These are phyloP conservation scores for Drosophila ironensis DNA, from an alignment of 1,140 invertebrate genomes.

Conservation along the genomic window DNA sequence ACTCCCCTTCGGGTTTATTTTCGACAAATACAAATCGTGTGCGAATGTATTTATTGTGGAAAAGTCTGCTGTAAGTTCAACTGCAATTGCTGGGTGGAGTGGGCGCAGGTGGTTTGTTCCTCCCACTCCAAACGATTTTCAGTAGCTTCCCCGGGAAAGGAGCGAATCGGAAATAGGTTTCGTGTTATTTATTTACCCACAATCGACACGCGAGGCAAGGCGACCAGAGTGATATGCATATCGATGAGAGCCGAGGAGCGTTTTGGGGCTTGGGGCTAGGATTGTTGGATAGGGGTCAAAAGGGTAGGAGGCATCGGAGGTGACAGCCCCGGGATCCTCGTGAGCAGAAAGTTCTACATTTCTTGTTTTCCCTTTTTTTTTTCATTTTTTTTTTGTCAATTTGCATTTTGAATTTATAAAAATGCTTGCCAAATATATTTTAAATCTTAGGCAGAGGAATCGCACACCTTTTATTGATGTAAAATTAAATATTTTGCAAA, in stretches of 20 bases:
- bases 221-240: constrained; percentile 73
- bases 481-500: too few relatives aligned
- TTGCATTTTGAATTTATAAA: too few relatives aligned
- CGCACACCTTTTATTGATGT: too few relatives aligned
- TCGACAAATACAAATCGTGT: constrained; percentile 69
- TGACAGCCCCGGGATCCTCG: constrained; percentile 13
- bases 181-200: constrained; percentile 80
- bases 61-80: constrained; percentile 41
- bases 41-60: constrained; percentile 50
- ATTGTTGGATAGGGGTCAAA: constrained; percentile 3
- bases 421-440: too few relatives aligned
- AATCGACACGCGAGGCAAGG: constrained; percentile 72
- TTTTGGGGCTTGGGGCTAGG: not conserved
- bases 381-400: too few relatives aligned
- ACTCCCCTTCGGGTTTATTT: constrained; percentile 8
- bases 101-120: not conserved
- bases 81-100: constrained; percentile 45
- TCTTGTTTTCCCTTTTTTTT: too few relatives aligned
- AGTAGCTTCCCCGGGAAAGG: constrained; percentile 3
- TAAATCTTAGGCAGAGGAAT: too few relatives aligned
- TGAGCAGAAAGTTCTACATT: too few relatives aligned
- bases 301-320: not conserved
- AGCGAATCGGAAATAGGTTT: constrained; percentile 70
- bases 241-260: constrained; percentile 48
- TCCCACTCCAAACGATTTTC: not conserved